phyloP scores from a whole-genome alignment of 2,113 vertebrate species.

The Channa maculata region DNA sequence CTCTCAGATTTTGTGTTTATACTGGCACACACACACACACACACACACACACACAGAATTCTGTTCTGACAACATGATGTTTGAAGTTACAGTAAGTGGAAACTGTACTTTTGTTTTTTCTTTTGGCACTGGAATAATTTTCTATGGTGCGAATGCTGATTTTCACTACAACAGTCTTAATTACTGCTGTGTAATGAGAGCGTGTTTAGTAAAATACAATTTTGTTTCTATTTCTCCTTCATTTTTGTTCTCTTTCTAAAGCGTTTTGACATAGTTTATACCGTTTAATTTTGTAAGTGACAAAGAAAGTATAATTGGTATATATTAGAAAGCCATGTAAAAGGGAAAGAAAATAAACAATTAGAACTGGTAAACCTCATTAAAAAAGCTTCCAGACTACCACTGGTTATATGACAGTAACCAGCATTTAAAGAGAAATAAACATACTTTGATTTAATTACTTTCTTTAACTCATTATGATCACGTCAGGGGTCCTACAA shows the following conservation, averaged over 20 bases:
- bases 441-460: neutral
- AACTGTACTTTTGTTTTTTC: conserved; percentile 7
- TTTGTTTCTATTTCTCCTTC: too few species aligned
- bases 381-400: neutral
- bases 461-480: conserved; percentile 9
- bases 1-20: conserved; percentile 45
- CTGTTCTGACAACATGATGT: conserved; percentile 68
- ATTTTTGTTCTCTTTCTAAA: neutral
- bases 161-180: too few species aligned
- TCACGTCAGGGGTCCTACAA: conserved; percentile 8
- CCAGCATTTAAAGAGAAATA: neutral
- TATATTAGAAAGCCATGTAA: neutral
- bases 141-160: too few species aligned
- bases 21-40: conserved; percentile 26
- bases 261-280: neutral
- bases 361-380: neutral
- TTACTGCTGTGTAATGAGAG: too few species aligned
- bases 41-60: conserved; percentile 16
- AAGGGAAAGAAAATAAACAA: neutral
- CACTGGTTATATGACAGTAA: neutral
- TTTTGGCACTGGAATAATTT: neutral
- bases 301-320: neutral
- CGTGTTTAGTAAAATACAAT: too few species aligned
- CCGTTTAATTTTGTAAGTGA: too few species aligned
- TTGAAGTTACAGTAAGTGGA: conserved; percentile 54